phyloP scores from a whole-genome alignment of 2,888 invertebrate species.

The Entomobrya proxima region DNA sequence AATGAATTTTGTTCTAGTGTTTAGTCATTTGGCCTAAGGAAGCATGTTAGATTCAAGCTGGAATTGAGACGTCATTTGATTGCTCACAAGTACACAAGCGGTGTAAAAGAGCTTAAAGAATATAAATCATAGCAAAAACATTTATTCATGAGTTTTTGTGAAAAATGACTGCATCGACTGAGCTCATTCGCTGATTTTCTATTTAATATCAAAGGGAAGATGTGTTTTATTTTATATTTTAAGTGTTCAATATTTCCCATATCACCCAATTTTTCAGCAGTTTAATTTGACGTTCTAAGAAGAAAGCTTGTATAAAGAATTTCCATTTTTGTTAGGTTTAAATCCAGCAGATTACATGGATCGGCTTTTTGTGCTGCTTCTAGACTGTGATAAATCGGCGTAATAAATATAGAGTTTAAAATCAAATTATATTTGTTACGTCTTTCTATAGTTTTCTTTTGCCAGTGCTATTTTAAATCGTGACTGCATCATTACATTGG shows the following conservation, averaged over 20 bases:
- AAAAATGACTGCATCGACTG: slow-evolving; percentile 11
- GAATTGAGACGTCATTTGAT: slow-evolving; percentile 58
- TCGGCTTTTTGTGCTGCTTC: not conserved
- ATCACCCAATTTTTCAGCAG: no score
- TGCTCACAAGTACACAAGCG: slow-evolving; percentile 14
- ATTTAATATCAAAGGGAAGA: no score
- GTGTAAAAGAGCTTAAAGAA: not conserved
- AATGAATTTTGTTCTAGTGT: not conserved
- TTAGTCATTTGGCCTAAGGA: not conserved
- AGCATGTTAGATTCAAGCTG: slow-evolving; percentile 10
- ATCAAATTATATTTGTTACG: not conserved
- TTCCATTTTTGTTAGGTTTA: not conserved
- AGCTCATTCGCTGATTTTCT: no score
- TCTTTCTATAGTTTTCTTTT: slow-evolving; percentile 45
- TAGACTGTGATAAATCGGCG: not conserved
- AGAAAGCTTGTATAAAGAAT: no score
- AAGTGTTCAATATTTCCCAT: no score
- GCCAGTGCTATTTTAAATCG: slow-evolving; percentile 47
- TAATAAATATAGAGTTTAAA: not conserved
- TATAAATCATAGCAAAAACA: not conserved
- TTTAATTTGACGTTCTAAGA: no score
- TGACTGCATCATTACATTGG: slow-evolving; percentile 52
- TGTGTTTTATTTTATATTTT: no score
- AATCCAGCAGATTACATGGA: not conserved
- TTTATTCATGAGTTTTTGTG: slow-evolving; percentile 30